Evolutionary conservation across 2,113 vertebrate genomes (phyloP), one percentile per base, ranked within the genome.

Genomic region (Todiramphus saurophagus): DNA sequence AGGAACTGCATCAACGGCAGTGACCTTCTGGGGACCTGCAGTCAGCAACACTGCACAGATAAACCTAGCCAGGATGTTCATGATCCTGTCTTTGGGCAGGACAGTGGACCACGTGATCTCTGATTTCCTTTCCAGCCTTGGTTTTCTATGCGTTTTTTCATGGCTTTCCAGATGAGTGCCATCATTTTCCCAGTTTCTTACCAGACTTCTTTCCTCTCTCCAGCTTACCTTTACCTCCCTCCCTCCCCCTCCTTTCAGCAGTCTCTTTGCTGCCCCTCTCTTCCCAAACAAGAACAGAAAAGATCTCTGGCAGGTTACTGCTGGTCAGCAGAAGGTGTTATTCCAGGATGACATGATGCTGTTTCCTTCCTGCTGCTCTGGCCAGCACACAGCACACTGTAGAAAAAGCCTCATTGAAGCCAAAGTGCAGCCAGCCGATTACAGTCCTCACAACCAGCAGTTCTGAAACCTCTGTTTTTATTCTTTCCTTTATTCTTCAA

Each of bases 61-160:
- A 48, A 77, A 74, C 37, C 85, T 9, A 11, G 39, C 5, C 31
- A 70, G 39, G 69, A 11, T n/a, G 33, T 39, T 60, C 23, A 5
- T 3, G 4, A 50, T 15, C 23, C 46, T 18, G 46, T 31, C 17
- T 83, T 69, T 55, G 68, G 41, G 27, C 8, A 46, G 35, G 44
- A 37, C 15, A 75, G 39, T 0, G 0, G 46, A 33, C 19, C 56
- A 27, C 0, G 13, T 35, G 73, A 68, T 7, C 30, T 73, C 81
- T 4, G 3, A 73, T 91, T 78, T 80, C 64, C 64, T 84, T 84
- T 68, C 69, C 60, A 84, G 43, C 27, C 33, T 15, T 75, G 17
- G 51, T 58, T 93, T 93, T 44, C 66, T 37, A n/a, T 16, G 44
- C 6, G 7, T 19, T 24, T 46, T 83, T 85, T 35, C 37, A 21